Evolutionary conservation across 1,140 invertebrate species (phyloP).

Genomic region (Glossosoma conforme): DNA sequence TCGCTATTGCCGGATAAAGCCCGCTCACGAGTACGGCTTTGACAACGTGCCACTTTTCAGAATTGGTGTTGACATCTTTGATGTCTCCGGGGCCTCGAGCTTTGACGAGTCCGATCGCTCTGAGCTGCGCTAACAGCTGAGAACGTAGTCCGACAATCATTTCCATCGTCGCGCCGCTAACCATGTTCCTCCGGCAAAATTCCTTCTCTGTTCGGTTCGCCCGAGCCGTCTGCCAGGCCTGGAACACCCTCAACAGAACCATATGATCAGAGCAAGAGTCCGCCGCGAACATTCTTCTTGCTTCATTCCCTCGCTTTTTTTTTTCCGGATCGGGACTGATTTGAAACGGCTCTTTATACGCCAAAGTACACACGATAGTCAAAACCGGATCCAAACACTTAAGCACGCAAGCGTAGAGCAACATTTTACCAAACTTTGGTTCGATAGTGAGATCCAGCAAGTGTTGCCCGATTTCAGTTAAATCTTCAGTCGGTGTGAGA

Average conservation of each 20-base stretch:
- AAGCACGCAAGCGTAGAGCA: conserved; percentile 84
- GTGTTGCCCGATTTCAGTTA: conserved; percentile 75
- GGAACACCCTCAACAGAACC: conserved; percentile 77
- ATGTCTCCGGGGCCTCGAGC: conserved; percentile 70
- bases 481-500: conserved; percentile 72
- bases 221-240: conserved; percentile 69
- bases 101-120: conserved; percentile 78
- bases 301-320: conserved; percentile 56
- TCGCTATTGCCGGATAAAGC: conserved; percentile 82
- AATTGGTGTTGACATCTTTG: conserved; percentile 75
- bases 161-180: conserved; percentile 81
- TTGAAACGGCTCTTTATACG: conserved; percentile 80
- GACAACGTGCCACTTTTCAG: conserved; percentile 86
- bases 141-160: conserved; percentile 74
- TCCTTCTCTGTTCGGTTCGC: conserved; percentile 61
- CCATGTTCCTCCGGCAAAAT: conserved; percentile 77
- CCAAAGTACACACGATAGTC: conserved; percentile 83
- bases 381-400: conserved; percentile 93
- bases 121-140: conserved; percentile 79
- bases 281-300: conserved; percentile 66
- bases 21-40: conserved; percentile 86
- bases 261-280: conserved; percentile 89
- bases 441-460: conserved; percentile 87
- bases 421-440: conserved; percentile 85
- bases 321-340: conserved; percentile 64